These are phyloP conservation scores for Diarsia rubi DNA, from an alignment of 2,888 invertebrate species.

Conservation along the genomic window DNA sequence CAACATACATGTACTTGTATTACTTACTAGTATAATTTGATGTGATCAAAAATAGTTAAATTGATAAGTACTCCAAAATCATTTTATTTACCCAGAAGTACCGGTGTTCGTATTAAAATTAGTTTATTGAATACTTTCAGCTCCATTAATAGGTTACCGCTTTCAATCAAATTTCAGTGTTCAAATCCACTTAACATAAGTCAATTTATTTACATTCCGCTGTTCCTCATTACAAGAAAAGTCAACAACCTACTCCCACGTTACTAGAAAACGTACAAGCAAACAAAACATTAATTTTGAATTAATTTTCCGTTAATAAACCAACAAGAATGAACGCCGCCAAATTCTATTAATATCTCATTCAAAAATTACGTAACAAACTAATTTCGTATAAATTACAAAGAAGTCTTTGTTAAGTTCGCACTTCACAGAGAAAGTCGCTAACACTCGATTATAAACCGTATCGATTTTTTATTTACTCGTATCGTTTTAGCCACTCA, in stretches of 20 bases:
- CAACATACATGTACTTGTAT: not conserved
- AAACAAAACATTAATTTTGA: constrained; percentile 44
- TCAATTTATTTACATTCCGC: constrained; percentile 20
- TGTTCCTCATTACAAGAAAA: constrained; percentile 25
- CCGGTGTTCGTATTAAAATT: constrained; percentile 7
- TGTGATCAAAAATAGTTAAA: not conserved
- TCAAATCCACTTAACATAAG: constrained; percentile 10
- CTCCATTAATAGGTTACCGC: not conserved
- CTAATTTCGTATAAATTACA: constrained; percentile 75
- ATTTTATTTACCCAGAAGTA: not conserved
- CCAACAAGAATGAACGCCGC: constrained; percentile 37
- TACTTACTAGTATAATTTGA: not conserved
- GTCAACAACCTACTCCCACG: constrained; percentile 13
- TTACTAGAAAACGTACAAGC: constrained; percentile 15
- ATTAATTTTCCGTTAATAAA: constrained; percentile 56
- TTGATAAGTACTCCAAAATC: not conserved
- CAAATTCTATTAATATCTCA: constrained; percentile 69
- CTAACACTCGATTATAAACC: constrained; percentile 73
- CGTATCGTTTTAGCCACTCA: constrained; percentile 74
- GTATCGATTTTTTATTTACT: constrained; percentile 82
- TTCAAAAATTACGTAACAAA: constrained; percentile 70
- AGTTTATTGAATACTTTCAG: constrained; percentile 6
- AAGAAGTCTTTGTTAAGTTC: constrained; percentile 65
- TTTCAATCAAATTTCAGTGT: constrained; percentile 12
- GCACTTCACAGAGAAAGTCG: constrained; percentile 74